Percentiles rank a stretch among this genome's conserved stretches.
phyloP scores from a whole-genome alignment of 2,888 invertebrate genomes.

The Trichopoda pennipes region DNA sequence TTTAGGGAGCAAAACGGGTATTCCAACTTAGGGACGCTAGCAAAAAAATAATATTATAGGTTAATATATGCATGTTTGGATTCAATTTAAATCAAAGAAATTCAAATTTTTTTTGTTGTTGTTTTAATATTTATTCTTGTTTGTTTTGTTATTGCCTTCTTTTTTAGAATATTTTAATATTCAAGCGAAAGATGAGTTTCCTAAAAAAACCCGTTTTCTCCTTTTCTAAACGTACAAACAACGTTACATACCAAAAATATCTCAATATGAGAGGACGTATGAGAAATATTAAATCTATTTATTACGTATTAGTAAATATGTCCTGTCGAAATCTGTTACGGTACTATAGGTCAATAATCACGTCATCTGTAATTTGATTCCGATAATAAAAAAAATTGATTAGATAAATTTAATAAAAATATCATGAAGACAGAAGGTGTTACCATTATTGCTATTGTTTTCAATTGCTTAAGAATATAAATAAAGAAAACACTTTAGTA shows the following conservation, averaged over 20 bases:
- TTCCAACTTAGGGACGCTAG: constrained; percentile 2
- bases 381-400: background rate
- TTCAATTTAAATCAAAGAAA: constrained; percentile 61
- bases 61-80: constrained; percentile 38
- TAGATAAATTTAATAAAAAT: background rate
- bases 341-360: background rate
- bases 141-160: background rate
- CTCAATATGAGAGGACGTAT: background rate
- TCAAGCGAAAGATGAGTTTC: constrained; percentile 9
- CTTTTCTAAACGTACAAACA: constrained; percentile 1
- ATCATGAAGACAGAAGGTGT: background rate
- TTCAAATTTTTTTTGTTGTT: constrained; percentile 55
- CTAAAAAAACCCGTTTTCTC: constrained; percentile 40
- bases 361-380: no score
- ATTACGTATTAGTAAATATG: constrained; percentile 20
- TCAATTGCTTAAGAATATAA: background rate
- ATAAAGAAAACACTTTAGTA: no score
- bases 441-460: background rate
- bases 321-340: constrained; percentile 8
- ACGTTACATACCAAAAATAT: background rate
- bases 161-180: constrained; percentile 12
- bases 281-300: constrained; percentile 27
- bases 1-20: constrained; percentile 20
- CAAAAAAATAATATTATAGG: constrained; percentile 5
- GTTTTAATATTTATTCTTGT: background rate